Evolutionary conservation across 2,797 vertebrate species (phyloP).

Genomic region (Melanogrammus aeglefinus): DNA sequence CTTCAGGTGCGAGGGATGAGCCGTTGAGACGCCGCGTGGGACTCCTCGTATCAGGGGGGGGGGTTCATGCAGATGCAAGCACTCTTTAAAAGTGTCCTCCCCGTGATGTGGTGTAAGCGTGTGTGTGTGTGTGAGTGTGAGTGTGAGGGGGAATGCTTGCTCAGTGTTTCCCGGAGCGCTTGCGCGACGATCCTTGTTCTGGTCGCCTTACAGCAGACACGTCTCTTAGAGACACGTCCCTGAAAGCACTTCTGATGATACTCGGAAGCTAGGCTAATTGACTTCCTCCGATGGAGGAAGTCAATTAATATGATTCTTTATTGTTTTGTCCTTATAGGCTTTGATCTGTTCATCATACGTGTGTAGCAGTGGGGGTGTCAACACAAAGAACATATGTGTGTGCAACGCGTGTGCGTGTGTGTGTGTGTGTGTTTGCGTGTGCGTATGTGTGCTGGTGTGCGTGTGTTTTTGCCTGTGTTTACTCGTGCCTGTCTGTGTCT

Average conservation of each 20-base stretch:
- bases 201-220: not conserved
- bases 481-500: not conserved
- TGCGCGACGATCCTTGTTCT: not conserved
- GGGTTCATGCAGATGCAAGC: too few relatives aligned
- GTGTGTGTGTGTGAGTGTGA: not conserved
- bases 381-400: not conserved
- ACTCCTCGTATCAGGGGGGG: not conserved
- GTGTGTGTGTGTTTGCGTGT: not conserved
- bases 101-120: too few relatives aligned
- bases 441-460: not conserved
- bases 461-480: not conserved
- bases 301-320: not conserved
- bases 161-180: not conserved
- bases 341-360: not conserved
- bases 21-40: too few relatives aligned
- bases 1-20: not conserved
- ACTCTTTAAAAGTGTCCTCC: too few relatives aligned
- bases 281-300: not conserved
- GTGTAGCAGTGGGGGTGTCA: not conserved
- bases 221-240: not conserved
- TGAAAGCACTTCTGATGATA: not conserved
- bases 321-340: not conserved
- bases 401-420: not conserved
- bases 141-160: not conserved
- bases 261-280: not conserved